Conservation (phyloP, 2,113 vertebrate genomes). For the Gulo gulo region DNA sequence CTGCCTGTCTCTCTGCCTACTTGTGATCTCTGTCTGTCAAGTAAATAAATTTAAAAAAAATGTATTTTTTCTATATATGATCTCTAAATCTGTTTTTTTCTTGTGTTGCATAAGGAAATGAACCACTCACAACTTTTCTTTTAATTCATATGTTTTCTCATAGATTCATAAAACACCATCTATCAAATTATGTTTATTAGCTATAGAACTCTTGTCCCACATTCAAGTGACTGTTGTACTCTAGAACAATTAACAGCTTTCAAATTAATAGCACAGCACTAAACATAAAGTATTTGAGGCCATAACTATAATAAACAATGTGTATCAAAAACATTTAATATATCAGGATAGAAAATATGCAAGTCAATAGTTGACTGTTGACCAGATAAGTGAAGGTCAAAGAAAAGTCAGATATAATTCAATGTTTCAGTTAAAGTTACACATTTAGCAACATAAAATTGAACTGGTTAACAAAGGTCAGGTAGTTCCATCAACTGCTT, state of each 20-base stretch:
- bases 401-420: not conserved
- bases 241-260: not conserved
- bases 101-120: not conserved
- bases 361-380: not conserved
- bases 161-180: not conserved
- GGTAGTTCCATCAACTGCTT: not conserved
- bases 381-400: not conserved
- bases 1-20: too few relatives aligned
- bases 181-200: not conserved
- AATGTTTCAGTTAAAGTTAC: not conserved
- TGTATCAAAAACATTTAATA: not conserved
- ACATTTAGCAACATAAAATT: not conserved
- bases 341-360: not conserved
- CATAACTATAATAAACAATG: not conserved
- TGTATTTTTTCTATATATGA: not conserved
- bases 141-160: not conserved
- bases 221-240: not conserved
- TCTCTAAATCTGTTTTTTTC: not conserved
- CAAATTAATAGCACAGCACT: not conserved
- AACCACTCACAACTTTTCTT: not conserved
- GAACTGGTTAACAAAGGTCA: not conserved
- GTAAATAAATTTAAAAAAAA: not conserved
- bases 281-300: not conserved
- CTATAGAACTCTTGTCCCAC: not conserved
- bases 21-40: too few relatives aligned